Evolutionary conservation across 2,797 vertebrate species (phyloP).

Genomic region (Calcarius lapponicus): DNA sequence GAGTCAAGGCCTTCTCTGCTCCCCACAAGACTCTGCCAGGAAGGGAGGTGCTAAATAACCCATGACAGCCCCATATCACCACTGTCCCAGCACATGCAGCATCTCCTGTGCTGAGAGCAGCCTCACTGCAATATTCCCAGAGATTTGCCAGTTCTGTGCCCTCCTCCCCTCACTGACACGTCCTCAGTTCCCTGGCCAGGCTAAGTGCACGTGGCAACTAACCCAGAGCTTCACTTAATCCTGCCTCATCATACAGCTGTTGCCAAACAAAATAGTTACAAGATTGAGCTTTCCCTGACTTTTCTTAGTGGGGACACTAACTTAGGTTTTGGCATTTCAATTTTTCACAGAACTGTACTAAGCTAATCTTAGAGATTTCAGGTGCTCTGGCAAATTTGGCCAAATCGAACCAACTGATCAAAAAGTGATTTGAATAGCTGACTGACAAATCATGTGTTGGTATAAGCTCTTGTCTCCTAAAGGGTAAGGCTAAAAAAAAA

Average conservation of each 20-base stretch:
- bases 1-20: neutral
- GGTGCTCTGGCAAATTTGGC: neutral
- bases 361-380: neutral
- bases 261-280: neutral
- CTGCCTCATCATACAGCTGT: neutral
- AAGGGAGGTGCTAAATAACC: neutral
- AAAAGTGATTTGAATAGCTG: neutral
- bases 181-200: neutral
- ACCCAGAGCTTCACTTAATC: neutral
- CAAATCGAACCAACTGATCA: neutral
- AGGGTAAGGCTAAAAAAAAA: neutral
- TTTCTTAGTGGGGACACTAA: neutral
- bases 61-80: accelerated
- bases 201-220: neutral
- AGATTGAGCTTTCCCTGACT: neutral
- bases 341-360: neutral
- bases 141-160: neutral
- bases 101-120: neutral
- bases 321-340: neutral
- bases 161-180: neutral
- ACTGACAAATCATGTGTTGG: neutral
- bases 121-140: neutral
- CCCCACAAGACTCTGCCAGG: neutral
- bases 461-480: neutral
- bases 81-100: neutral